Evolutionary conservation across 2,113 vertebrate genomes (phyloP), one percentile per base, ranked within the genome.

Genomic region (Nibea albiflora): DNA sequence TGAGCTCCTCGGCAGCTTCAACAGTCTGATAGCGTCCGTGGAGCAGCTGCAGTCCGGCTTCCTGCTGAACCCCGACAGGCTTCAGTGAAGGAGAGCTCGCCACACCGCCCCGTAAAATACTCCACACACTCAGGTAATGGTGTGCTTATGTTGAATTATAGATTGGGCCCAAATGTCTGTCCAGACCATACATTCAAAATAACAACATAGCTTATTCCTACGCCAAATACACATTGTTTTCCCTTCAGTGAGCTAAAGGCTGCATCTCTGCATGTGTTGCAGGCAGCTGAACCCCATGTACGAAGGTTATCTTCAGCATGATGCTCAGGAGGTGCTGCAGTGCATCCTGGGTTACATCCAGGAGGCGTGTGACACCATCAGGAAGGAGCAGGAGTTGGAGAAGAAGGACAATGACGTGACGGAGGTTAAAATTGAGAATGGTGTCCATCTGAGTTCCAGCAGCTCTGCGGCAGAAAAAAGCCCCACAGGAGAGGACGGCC

Each of bases 261-360:
- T 12, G 17, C 17, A 7, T 1, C 9, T 65, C 16, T 71, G 0
- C 3, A 20, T 57, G 35, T 47, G 16, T 78, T 75, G 7, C 90
- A 99, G 98, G 93, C 97, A 97, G 85, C 95, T 99, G 80, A 99
- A 99, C 92, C 97, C 98, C 17, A 99, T 99, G 98, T 99, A 99
- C 22, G 98, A 99, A 87, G 98, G 98, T 44, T 98, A 97, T 90
- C 93, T 99, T 75, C 98, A 99, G 88, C 98, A 99, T 9, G 98
- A 99, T 66, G 98, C 98, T 65, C 98, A 99, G 91, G 98, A 99
- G 80, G 98, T 99, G 57, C 93, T 99, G 78, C 98, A 99, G 90
- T 99, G 98, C 88, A 98, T 99, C 71, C 90, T 99, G 92, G 97
- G 96, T 22, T 97, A 98, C 80, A 96, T 99, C 72, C 97, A 99